Evolutionary conservation across 1,140 invertebrate genomes (phyloP).

Genomic region (Andrena cerasifolii): DNA sequence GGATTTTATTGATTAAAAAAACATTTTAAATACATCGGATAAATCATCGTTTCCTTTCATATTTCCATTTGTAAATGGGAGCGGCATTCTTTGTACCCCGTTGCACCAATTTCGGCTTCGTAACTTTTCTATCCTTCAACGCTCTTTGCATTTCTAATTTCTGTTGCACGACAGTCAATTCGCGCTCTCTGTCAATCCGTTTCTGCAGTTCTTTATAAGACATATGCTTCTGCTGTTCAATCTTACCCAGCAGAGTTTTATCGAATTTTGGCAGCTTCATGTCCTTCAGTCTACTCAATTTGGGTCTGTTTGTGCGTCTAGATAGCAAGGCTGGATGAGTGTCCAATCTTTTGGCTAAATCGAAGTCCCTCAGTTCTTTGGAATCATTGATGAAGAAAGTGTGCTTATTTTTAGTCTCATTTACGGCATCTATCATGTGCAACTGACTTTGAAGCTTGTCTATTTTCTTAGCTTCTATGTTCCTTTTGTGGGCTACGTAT

Average conservation of each 20-base stretch:
- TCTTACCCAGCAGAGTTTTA: slow-evolving; percentile 81
- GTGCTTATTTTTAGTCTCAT: slow-evolving; percentile 88
- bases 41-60: slow-evolving; percentile 87
- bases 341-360: slow-evolving; percentile 88
- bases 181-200: slow-evolving; percentile 91
- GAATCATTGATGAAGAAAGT: slow-evolving; percentile 91
- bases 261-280: slow-evolving; percentile 84
- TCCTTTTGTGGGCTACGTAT: slow-evolving; percentile 93
- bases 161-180: slow-evolving; percentile 90
- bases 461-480: slow-evolving; percentile 94
- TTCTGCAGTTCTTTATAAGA: slow-evolving; percentile 91
- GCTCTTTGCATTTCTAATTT: slow-evolving; percentile 92
- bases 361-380: slow-evolving; percentile 86
- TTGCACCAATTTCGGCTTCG: slow-evolving; percentile 86
- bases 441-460: slow-evolving; percentile 91
- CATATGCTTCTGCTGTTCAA: slow-evolving; percentile 85
- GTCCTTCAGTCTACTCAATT: slow-evolving; percentile 84
- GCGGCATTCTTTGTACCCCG: slow-evolving; percentile 87
- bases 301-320: slow-evolving; percentile 87
- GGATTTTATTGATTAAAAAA: background rate
- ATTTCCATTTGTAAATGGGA: slow-evolving; percentile 93
- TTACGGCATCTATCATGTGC: slow-evolving; percentile 90
- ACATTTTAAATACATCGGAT: background rate
- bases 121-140: slow-evolving; percentile 86
- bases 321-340: slow-evolving; percentile 88